Conservation (phyloP, 64 coral and sea anemone species). For the Montipora sp. region DNA sequence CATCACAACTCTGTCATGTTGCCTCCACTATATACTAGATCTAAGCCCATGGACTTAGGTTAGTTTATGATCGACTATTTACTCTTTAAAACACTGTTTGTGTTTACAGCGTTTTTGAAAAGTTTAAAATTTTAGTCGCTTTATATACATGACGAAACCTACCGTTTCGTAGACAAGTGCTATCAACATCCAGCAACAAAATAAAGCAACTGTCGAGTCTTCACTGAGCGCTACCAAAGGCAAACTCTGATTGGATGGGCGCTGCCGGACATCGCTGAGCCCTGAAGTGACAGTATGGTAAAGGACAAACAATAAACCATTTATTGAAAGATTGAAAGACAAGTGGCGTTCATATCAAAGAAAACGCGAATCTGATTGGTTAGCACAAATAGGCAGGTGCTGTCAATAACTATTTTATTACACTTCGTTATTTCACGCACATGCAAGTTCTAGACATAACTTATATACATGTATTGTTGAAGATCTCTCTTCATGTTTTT, state of each 20-base stretch:
- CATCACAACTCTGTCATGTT: too few species aligned
- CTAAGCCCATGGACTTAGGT: too few species aligned
- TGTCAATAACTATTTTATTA: neutral
- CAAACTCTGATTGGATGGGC: neutral
- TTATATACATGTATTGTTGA: too few species aligned
- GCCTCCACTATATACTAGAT: too few species aligned
- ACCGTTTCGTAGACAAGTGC: neutral
- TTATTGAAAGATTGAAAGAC: neutral
- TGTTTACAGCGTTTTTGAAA: too few species aligned
- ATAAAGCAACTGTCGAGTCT: slow-evolving; percentile 14
- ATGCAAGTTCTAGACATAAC: neutral
- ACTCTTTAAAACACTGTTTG: neutral
- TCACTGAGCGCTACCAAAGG: neutral
- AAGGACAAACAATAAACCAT: slow-evolving; percentile 22
- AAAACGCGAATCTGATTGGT: slow-evolving; percentile 22
- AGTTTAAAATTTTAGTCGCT: neutral
- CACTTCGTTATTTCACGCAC: neutral
- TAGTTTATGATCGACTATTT: neutral
- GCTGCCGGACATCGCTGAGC: slow-evolving; percentile 8
- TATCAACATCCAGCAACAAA: neutral
- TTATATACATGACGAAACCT: neutral
- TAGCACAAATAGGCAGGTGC: neutral
- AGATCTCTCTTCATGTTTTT: neutral
- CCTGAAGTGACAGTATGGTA: slow-evolving; percentile 28
- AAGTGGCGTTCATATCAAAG: neutral